Conservation (phyloP, 2,113 vertebrate genomes). For the Gadus chalcogrammus region DNA sequence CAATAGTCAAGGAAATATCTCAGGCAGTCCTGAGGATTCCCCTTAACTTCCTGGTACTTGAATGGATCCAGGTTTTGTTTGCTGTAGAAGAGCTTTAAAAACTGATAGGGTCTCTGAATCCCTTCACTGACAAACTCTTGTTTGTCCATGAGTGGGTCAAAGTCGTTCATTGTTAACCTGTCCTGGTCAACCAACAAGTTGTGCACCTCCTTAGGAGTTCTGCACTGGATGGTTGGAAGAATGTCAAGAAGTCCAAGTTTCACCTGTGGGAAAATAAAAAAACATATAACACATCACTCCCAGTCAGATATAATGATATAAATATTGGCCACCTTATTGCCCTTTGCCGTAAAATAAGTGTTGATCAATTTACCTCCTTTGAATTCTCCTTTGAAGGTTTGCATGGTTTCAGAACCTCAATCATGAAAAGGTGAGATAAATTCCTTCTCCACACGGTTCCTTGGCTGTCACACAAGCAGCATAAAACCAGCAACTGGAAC, state of each 20-base stretch:
- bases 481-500: conserved; percentile 63
- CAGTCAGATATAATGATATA: not conserved
- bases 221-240: conserved; percentile 69
- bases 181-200: conserved; percentile 23
- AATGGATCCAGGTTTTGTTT: conserved; percentile 64
- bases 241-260: conserved; percentile 64
- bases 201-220: conserved; percentile 64
- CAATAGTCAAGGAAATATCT: conserved; percentile 62
- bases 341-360: not conserved
- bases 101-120: conserved; percentile 77
- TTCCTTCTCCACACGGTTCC: conserved; percentile 74
- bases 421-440: conserved; percentile 61
- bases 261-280: conserved; percentile 46
- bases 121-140: conserved; percentile 65
- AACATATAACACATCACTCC: not conserved
- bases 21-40: conserved; percentile 65
- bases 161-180: not conserved
- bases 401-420: conserved; percentile 63
- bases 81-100: conserved; percentile 52
- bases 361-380: conserved; percentile 45
- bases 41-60: conserved; percentile 43
- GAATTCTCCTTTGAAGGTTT: conserved; percentile 25
- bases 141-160: conserved; percentile 70
- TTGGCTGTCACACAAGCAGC: conserved; percentile 64
- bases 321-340: not conserved